Percentiles rank a stretch among this genome's conserved stretches.
Evolutionary conservation across 2,797 vertebrate species (phyloP).

Genomic region (Gymnothorax reevesii): DNA sequence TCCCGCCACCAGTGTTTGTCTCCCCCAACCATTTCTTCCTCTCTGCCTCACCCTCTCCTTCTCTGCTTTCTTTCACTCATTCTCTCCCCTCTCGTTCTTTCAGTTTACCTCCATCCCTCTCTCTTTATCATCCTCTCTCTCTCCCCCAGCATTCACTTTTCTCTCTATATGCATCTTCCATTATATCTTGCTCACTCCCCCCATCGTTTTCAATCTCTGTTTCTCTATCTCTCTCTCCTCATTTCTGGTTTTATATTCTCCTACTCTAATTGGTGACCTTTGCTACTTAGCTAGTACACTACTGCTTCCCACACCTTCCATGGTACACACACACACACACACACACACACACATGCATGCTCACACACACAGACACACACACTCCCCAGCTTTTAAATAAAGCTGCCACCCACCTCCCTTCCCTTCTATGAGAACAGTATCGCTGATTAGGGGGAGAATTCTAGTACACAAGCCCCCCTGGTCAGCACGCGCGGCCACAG

Average conservation of each 20-base stretch:
- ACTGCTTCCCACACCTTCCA: neutral
- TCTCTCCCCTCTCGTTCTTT: neutral
- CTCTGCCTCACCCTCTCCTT: neutral
- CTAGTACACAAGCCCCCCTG: no score
- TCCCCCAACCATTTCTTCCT: no score
- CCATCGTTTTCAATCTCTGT: neutral
- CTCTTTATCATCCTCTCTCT: neutral
- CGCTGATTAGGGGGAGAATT: constrained; percentile 8
- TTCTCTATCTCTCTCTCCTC: neutral
- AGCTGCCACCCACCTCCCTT: neutral
- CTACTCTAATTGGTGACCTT: constrained; percentile 15
- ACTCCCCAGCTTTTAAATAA: constrained; percentile 10
- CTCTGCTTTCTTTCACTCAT: neutral
- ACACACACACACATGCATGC: neutral
- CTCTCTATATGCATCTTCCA: neutral
- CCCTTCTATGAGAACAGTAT: neutral
- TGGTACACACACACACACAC: neutral
- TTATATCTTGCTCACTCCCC: neutral
- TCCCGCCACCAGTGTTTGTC: no score
- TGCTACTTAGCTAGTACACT: neutral
- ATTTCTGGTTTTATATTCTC: neutral
- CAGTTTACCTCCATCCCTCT: neutral
- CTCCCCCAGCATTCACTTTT: no score
- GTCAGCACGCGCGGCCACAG: neutral
- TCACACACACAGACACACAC: neutral